Conservation (phyloP, 2,888 invertebrate genomes). For the Oxytorus armatus region DNA sequence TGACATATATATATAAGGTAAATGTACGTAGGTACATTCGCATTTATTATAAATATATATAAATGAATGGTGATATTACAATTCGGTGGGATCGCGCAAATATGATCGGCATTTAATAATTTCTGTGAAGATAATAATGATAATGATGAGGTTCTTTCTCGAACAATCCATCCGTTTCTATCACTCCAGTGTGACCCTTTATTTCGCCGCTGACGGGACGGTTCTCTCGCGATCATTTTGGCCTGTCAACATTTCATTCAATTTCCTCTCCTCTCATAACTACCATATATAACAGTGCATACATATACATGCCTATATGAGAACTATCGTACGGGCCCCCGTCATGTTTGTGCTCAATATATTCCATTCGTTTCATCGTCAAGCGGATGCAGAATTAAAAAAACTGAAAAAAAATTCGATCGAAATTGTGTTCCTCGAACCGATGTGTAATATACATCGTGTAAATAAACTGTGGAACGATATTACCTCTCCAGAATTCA, state of each 20-base stretch:
- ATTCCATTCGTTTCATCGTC: slow-evolving; percentile 10
- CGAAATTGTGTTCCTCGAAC: not conserved
- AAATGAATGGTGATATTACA: slow-evolving; percentile 36
- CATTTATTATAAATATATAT: slow-evolving; percentile 4
- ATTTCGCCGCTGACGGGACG: not conserved
- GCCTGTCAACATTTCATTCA: slow-evolving; percentile 52
- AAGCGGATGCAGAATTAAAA: slow-evolving; percentile 4
- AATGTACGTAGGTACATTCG: not conserved
- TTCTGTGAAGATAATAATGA: slow-evolving; percentile 78
- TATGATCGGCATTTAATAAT: slow-evolving; percentile 78
- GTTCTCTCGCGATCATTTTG: slow-evolving; percentile 31
- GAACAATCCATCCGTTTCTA: slow-evolving; percentile 20
- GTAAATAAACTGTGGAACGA: slow-evolving; percentile 33
- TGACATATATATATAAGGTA: too few species aligned
- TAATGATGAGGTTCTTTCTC: slow-evolving; percentile 62
- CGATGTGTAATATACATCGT: slow-evolving; percentile 33
- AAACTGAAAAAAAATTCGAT: slow-evolving; percentile 1
- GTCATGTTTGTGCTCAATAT: not conserved
- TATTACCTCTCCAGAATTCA: slow-evolving; percentile 29
- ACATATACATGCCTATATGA: not conserved
- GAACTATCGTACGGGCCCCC: not conserved
- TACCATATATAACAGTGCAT: slow-evolving; percentile 8
- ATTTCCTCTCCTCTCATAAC: not conserved
- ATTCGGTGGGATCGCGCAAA: slow-evolving; percentile 71
- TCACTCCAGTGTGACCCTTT: slow-evolving; percentile 17